Conservation (phyloP, 2,797 vertebrate genomes). For the Dallia pectoralis region DNA sequence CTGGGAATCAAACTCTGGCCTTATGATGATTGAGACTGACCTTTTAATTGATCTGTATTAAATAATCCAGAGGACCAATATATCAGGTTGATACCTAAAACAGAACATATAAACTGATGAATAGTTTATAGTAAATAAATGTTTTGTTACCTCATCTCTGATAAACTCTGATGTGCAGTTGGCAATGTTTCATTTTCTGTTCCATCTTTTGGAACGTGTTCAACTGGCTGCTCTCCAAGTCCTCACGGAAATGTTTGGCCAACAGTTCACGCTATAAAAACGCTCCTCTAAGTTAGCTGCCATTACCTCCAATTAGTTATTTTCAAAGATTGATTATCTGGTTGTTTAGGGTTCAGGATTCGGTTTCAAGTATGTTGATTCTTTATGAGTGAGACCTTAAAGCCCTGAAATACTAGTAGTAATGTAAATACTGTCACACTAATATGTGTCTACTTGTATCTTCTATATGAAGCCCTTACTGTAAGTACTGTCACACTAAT, state of each 20-base stretch:
- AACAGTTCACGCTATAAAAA: neutral
- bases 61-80: neutral
- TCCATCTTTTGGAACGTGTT: neutral
- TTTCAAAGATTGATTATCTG: neutral
- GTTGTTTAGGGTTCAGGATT: neutral
- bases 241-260: neutral
- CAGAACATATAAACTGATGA: neutral
- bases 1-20: neutral
- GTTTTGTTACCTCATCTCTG: no score
- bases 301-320: neutral
- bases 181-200: neutral
- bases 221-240: neutral
- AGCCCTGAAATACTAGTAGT: no score
- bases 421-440: no score
- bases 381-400: neutral
- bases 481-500: no score
- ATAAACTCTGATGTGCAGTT: neutral
- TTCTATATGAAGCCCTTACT: no score
- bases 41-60: neutral
- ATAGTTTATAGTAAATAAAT: neutral
- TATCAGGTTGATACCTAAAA: neutral
- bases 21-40: neutral
- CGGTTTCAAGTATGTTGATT: neutral
- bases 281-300: neutral
- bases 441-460: no score